Evolutionary conservation across 2,797 vertebrate genomes (phyloP).

Genomic region (Limnodromus scolopaceus): DNA sequence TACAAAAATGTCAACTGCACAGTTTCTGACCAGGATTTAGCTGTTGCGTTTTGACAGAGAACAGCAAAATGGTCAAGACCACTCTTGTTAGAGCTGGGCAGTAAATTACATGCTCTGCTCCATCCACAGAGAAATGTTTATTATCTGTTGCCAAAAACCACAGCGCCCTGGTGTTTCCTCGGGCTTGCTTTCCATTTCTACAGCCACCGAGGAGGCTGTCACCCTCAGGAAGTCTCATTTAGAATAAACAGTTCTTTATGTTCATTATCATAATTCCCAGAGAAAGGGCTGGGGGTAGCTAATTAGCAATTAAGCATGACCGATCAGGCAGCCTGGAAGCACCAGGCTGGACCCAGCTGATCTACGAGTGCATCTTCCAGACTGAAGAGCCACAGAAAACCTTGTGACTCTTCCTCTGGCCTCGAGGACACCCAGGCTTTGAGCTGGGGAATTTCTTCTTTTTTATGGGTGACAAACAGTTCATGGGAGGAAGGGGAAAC

Average conservation of each 20-base stretch:
- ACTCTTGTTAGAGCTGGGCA: constrained; percentile 47
- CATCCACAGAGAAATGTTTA: constrained; percentile 68
- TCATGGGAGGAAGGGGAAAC: neutral
- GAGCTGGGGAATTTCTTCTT: neutral
- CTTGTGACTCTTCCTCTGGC: neutral
- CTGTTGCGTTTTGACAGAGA: constrained; percentile 40
- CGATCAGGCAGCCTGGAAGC: neutral
- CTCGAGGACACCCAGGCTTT: neutral
- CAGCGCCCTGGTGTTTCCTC: constrained; percentile 58
- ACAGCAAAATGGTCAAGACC: constrained; percentile 46
- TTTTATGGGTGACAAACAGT: neutral
- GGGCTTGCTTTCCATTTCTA: constrained; percentile 61
- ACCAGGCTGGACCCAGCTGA: neutral
- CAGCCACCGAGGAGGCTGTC: constrained; percentile 56
- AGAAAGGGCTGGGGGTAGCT: constrained; percentile 18
- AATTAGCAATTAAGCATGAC: constrained; percentile 47
- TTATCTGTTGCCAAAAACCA: constrained; percentile 73
- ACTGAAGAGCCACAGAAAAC: neutral
- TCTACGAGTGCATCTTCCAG: neutral
- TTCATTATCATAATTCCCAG: constrained; percentile 20
- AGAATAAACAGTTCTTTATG: constrained; percentile 64
- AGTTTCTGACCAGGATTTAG: constrained; percentile 36
- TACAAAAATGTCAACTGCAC: neutral
- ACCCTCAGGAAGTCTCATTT: constrained; percentile 49
- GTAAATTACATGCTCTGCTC: constrained; percentile 64